Base-by-base conservation (phyloP, 2,888 invertebrate species). In the Agrotis ipsilon region DNA sequence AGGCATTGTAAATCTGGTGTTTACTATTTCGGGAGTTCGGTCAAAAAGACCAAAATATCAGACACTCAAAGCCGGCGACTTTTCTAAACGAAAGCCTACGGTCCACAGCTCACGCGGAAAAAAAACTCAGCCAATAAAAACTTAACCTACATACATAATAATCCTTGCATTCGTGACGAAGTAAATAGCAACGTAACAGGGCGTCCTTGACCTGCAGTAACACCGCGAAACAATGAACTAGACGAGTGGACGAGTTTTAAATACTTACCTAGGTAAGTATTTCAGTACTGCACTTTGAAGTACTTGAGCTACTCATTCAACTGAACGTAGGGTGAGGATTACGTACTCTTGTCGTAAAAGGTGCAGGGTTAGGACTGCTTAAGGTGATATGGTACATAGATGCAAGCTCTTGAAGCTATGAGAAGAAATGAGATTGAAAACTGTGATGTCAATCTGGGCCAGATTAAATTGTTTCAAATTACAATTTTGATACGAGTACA, bases 141-240 rank as follows among this genome's bases (percentile, higher is more conserved):
- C 63, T 71, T 72, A 82, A 80, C 83, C 82, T 66, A 82, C 69
- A 83, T 84, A 72, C 81, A 82, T 87, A 82, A 73, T 77, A 80
- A 83, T 80, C 75, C 79, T 85, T 83, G 79, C 80, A 86, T 85
- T 83, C 78, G 82, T 81, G 84, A 79, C 72, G 73, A 84, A 75
- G 81, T 86, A 80, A 85, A 86, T 84, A 84, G 82, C 82, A 89
- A 86, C 86, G 84, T 88, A 88, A 89, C 88, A 87, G 21, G 88
- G 57, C 89, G 92, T 92, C 94, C 94, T 94, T 93, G 93, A 93
- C 92, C 93, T 90, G 89, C 69, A 87, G 89, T 89, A 90, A 89
- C 89, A 86, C 89, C 80, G 86, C 78, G 79, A 75, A 82, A 81
- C 78, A 76, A 85, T 82, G 80, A 78, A 72, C 82, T 75, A 72